These are phyloP conservation scores for Alosa alosa DNA, from an alignment of 2,113 vertebrate species.

Conservation along the genomic window DNA sequence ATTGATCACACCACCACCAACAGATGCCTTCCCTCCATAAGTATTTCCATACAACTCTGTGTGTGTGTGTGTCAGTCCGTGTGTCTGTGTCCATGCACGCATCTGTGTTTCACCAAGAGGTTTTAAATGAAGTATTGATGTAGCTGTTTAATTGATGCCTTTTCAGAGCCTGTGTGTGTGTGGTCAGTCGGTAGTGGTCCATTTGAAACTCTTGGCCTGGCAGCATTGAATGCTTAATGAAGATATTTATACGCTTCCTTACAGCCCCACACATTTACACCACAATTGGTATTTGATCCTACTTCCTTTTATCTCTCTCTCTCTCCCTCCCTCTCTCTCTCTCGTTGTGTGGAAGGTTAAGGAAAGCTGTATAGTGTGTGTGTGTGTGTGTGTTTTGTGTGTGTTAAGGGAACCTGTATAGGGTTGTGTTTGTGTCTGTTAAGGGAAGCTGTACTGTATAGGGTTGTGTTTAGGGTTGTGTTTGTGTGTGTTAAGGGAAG, in stretches of 20 bases:
- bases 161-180: not conserved
- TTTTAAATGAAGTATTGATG: conserved; percentile 1
- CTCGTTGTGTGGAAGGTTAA: too few relatives aligned
- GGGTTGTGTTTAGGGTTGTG: too few relatives aligned
- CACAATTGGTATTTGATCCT: not conserved
- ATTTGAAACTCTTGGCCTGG: not conserved
- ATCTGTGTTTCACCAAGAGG: conserved; percentile 1
- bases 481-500: too few relatives aligned
- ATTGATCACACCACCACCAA: too few relatives aligned
- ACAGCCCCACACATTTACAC: not conserved
- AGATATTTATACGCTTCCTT: not conserved
- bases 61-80: not conserved
- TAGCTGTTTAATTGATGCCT: conserved; percentile 6
- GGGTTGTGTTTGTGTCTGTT: too few relatives aligned
- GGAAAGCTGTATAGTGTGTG: too few relatives aligned
- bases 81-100: not conserved
- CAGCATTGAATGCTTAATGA: not conserved
- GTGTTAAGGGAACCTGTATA: too few relatives aligned
- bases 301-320: not conserved
- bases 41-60: not conserved
- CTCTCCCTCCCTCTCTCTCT: too few relatives aligned
- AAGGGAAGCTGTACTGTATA: too few relatives aligned
- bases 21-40: too few relatives aligned
- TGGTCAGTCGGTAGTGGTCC: not conserved
- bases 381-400: too few relatives aligned